Conservation (phyloP, 2,113 vertebrate genomes). For the Charina bottae region DNA sequence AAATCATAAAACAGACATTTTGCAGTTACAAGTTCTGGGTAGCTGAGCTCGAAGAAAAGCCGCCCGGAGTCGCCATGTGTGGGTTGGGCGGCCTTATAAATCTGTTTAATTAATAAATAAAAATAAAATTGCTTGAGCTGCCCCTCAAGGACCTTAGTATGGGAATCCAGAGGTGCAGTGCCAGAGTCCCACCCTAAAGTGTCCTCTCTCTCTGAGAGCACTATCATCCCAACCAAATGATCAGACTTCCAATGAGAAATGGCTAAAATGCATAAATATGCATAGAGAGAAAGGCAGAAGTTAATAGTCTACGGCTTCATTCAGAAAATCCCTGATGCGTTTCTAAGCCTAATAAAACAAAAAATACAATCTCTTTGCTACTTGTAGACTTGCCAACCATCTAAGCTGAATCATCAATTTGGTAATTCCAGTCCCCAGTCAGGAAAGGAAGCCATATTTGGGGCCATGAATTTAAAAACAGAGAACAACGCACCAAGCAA, state of each 20-base stretch:
- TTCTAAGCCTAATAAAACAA: not conserved
- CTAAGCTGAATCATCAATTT: not conserved
- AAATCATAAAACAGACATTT: not conserved
- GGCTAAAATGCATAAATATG: not conserved
- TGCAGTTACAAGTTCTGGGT: not conserved
- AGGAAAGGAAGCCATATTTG: not conserved
- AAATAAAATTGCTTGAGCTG: not conserved
- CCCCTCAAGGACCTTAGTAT: not conserved
- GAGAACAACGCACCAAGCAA: conserved; percentile 23
- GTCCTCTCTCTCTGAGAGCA: not conserved
- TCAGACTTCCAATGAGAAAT: not conserved
- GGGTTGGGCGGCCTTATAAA: too few species aligned
- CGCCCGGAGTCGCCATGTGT: too few species aligned
- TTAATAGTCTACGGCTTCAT: not conserved
- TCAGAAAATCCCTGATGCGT: not conserved
- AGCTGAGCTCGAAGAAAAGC: not conserved
- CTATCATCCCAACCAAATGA: not conserved
- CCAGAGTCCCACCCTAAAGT: not conserved
- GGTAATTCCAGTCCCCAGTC: not conserved
- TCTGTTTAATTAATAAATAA: too few species aligned
- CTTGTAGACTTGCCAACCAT: not conserved
- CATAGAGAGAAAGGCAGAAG: not conserved
- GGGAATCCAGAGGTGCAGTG: not conserved
- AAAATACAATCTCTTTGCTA: not conserved
- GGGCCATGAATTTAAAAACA: not conserved